Evolutionary conservation across 2,888 invertebrate species (phyloP), one percentile per base, ranked within the genome.

Genomic region (Ormyrus nitidulus): DNA sequence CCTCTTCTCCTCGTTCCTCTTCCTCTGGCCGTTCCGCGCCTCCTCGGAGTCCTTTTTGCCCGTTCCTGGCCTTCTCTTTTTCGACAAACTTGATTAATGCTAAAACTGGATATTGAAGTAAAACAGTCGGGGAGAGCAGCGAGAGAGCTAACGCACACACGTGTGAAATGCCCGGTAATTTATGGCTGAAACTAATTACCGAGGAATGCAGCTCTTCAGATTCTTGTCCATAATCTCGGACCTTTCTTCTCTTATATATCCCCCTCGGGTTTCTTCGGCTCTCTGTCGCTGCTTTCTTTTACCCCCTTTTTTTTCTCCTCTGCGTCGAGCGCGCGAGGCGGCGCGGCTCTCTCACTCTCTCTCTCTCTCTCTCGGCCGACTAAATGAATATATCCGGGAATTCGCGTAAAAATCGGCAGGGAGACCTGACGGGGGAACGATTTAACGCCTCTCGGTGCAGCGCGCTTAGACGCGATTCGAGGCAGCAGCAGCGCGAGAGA

Each of bases 181-280:
- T 88, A 89, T 88, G 88, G 88, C 88, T 88, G 88, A 89, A 87
- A 88, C 88, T 89, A 89, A 89, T 89, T 89, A 88, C 86, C 87
- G 86, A 88, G 87, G 89, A 89, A 89, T 89, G 88, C 88, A 87
- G 88, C 88, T 88, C 84, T 87, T 86, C 86, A 85, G 85, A 87
- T 85, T 86, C 85, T 84, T 81, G 65, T 77, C 81, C 81, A 75
- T 77, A 81, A 77, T 77, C 77, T 77, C 71, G 77, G 70, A 77
- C 81, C 81, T 81, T 84, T 86, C 84, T 84, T 83, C 83, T 84
- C 84, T 83, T 83, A 83, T 62, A 56, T 76, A 59, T 66, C 59
- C 66, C 72, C 72, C 46, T 56, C 61, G 48, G 59, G 54, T 72
- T 61, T 73, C 77, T 66, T 49, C 62, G 51, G 13, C 53, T 11